A percentile compares a stretch with the other conserved stretches of the same genome.
These are phyloP conservation scores for Anastrepha ludens DNA, from an alignment of 1,140 invertebrate genomes.

Conservation along the genomic window DNA sequence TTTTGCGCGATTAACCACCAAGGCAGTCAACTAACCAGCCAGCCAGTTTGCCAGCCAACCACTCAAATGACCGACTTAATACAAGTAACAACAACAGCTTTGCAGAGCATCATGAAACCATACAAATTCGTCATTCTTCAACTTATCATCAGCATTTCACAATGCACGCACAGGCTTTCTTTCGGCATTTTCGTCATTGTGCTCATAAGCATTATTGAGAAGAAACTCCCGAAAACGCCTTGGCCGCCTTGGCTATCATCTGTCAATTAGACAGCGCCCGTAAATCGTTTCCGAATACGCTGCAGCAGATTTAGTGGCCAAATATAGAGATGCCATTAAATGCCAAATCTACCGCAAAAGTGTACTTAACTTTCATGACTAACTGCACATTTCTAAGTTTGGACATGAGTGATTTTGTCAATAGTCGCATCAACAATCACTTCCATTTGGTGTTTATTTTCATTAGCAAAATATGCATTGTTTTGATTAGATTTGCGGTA, in stretches of 20 bases:
- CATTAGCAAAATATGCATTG: not conserved
- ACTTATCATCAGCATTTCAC: not conserved
- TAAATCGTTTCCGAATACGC: too few relatives aligned
- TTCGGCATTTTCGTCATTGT: not conserved
- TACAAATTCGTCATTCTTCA: slow-evolving; percentile 35
- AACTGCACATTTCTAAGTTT: too few relatives aligned
- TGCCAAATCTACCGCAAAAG: too few relatives aligned
- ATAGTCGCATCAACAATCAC: too few relatives aligned
- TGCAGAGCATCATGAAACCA: slow-evolving; percentile 7
- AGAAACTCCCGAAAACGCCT: slow-evolving; percentile 24
- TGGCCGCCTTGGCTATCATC: not conserved
- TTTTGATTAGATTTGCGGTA: not conserved
- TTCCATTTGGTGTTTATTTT: too few relatives aligned
- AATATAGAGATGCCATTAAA: too few relatives aligned
- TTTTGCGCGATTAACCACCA: slow-evolving; percentile 41
- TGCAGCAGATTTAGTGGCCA: too few relatives aligned
- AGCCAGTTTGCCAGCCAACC: not conserved
- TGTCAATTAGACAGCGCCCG: too few relatives aligned
- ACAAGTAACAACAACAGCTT: not conserved
- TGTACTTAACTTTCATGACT: too few relatives aligned
- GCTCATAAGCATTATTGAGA: not conserved
- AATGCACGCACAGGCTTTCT: not conserved
- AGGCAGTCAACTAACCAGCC: not conserved
- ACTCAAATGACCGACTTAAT: not conserved
- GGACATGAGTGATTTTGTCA: too few relatives aligned